Conservation (phyloP, 2,797 vertebrate genomes). For the Spea hammondii region DNA sequence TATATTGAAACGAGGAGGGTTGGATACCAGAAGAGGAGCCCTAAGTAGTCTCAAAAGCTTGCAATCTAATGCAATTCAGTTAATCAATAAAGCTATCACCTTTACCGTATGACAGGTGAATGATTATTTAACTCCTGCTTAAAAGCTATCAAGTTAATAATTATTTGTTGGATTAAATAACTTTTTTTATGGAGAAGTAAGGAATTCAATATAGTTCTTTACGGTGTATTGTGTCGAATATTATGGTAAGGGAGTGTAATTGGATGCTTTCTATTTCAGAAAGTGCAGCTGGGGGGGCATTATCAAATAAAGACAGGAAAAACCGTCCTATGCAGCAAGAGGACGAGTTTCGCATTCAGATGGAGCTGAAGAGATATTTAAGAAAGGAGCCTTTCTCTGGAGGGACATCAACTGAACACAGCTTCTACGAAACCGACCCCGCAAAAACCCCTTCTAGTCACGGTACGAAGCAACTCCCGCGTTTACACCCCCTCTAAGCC, state of each 20-base stretch:
- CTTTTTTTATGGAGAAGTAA: no score
- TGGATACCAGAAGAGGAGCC: no score
- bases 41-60: no score
- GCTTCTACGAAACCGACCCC: slow-evolving; percentile 88
- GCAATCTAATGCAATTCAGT: no score
- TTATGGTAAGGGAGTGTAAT: no score
- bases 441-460: slow-evolving; percentile 90
- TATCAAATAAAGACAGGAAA: slow-evolving; percentile 83
- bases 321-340: slow-evolving; percentile 95
- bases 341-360: slow-evolving; percentile 95
- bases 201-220: no score
- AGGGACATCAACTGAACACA: slow-evolving; percentile 77
- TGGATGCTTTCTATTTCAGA: slow-evolving; percentile 63
- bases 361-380: slow-evolving; percentile 91
- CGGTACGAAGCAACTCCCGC: slow-evolving; percentile 69
- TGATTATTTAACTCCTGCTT: no score
- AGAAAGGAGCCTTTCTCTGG: slow-evolving; percentile 82
- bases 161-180: no score
- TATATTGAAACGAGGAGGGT: no score
- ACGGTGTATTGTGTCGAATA: no score
- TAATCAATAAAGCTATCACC: no score
- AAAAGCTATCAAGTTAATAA: slow-evolving; percentile 50
- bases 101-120: no score
- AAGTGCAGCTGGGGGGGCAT: slow-evolving; percentile 75
- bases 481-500: neutral